Conservation (phyloP, 2,113 vertebrate species). For the Salvator merianae region DNA sequence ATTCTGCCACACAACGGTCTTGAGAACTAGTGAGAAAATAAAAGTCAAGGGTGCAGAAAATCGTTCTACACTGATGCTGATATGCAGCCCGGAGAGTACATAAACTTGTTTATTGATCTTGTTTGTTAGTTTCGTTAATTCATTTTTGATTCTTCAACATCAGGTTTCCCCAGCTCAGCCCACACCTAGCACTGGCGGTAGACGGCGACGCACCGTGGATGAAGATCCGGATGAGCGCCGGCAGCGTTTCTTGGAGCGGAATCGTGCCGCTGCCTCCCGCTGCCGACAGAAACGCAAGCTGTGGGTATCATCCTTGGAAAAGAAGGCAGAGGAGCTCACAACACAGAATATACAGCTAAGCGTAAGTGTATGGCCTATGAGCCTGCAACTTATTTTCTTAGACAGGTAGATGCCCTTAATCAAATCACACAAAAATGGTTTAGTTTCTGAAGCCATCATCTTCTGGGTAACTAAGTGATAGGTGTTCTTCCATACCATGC, state of each 20-base stretch:
- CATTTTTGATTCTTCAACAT: background rate
- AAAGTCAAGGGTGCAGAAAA: background rate
- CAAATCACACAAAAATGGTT: background rate
- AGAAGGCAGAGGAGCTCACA: constrained; percentile 94
- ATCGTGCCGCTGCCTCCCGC: constrained; percentile 92
- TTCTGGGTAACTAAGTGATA: background rate
- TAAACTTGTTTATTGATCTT: background rate
- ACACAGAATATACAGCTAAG: constrained; percentile 92
- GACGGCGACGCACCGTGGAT: constrained; percentile 84
- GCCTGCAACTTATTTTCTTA: background rate
- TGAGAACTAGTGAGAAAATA: background rate
- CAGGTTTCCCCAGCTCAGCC: constrained; percentile 97
- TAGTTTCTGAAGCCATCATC: background rate
- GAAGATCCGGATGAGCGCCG: constrained; percentile 95
- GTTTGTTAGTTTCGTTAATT: background rate
- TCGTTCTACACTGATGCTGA: background rate
- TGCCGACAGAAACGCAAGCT: constrained; percentile 96
- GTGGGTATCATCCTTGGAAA: constrained; percentile 94
- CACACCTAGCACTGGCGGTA: constrained; percentile 85
- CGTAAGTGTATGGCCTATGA: constrained; percentile 74
- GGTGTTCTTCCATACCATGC: background rate
- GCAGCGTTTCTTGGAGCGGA: constrained; percentile 94
- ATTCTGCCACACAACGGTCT: background rate
- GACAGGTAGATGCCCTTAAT: background rate
- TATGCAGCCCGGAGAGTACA: background rate